Evolutionary conservation across 92 coral and sea anemone species (phyloP).

Genomic region (Actinernus sp.): DNA sequence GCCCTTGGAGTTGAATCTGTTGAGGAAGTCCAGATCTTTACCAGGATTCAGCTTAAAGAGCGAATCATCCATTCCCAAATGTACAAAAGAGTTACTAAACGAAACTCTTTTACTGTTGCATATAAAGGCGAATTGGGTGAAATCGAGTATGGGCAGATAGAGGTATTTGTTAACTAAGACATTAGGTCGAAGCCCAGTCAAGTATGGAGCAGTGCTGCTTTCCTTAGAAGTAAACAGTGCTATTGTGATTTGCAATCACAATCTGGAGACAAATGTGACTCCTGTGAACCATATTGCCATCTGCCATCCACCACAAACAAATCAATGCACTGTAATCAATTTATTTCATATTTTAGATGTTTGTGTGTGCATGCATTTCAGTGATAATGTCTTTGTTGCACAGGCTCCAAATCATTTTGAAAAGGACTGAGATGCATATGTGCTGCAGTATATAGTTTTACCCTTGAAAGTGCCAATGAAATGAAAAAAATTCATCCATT

Average conservation of each 20-base stretch:
- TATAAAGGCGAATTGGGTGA: slow-evolving; percentile 8
- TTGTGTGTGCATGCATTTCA: slow-evolving; percentile 37
- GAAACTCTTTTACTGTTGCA: slow-evolving; percentile 35
- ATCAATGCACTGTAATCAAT: slow-evolving; percentile 23
- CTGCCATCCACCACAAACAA: slow-evolving; percentile 20
- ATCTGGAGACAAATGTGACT: slow-evolving; percentile 24
- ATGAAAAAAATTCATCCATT: no score
- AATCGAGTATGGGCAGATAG: slow-evolving; percentile 33
- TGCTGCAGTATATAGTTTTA: no score
- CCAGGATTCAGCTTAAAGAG: slow-evolving; percentile 18
- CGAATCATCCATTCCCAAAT: slow-evolving; percentile 33
- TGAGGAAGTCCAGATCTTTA: slow-evolving; percentile 1
- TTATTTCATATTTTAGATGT: slow-evolving; percentile 32
- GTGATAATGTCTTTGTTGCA: slow-evolving; percentile 28
- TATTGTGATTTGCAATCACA: neutral
- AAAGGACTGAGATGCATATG: slow-evolving; percentile 40
- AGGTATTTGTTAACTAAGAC: slow-evolving; percentile 36
- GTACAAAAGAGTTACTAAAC: slow-evolving; percentile 30
- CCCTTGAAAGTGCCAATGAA: no score
- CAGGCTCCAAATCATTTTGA: slow-evolving; percentile 32
- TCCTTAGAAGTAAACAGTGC: slow-evolving; percentile 5
- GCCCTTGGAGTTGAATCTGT: slow-evolving; percentile 27
- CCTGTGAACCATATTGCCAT: slow-evolving; percentile 18
- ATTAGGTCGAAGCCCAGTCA: no score
- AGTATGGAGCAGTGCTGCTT: slow-evolving; percentile 24